Evolutionary conservation across 2,888 invertebrate genomes (phyloP), one percentile per base, ranked within the genome.

Genomic region (Coelopa pilipes): DNA sequence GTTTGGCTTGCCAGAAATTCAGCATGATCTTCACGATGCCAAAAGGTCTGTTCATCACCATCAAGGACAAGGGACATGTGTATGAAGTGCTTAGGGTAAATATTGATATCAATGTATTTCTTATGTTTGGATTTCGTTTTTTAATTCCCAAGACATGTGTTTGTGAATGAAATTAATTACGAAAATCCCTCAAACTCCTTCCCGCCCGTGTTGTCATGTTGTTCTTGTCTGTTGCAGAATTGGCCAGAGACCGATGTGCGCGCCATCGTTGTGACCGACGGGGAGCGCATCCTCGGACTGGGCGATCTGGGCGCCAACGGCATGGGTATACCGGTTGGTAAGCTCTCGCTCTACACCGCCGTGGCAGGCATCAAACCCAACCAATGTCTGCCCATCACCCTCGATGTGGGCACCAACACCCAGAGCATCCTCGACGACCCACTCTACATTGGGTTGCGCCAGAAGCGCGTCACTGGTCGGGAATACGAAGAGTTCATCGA

Each of bases 271-370:
- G 98, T 99, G 59, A 99, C 99, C 0, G 99, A 99, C 86, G 99
- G 99, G 17, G 99, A 99, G 88, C 91, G 99, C 72, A 99, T 99
- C 86, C 90, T 99, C 73, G 99, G 99, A 5, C 90, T 99, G 71
- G 99, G 99, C 2, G 99, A 99, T 88, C 90, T 99, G 78, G 99
- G 99, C 10, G 97, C 96, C 4, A 94, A 96, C 85, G 99, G 99
- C 13, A 99, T 99, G 98, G 99, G 99, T 78, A 99, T 99, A 83
- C 99, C 99, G 0, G 93, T 98, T 59, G 99, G 99, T 77, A 99
- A 99, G 89, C 89, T 99, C 79, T 92, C 98, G 4, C 90, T 99
- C 11, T 99, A 99, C 89, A 98, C 99, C 5, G 99, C 98, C 0
- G 89, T 99, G 74, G 99, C 97, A 34, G 98, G 98, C 75, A 96